Percentiles rank a stretch among this genome's conserved stretches.
Evolutionary conservation across 2,113 vertebrate species (phyloP).

Genomic region (Apeltes quadracus): DNA sequence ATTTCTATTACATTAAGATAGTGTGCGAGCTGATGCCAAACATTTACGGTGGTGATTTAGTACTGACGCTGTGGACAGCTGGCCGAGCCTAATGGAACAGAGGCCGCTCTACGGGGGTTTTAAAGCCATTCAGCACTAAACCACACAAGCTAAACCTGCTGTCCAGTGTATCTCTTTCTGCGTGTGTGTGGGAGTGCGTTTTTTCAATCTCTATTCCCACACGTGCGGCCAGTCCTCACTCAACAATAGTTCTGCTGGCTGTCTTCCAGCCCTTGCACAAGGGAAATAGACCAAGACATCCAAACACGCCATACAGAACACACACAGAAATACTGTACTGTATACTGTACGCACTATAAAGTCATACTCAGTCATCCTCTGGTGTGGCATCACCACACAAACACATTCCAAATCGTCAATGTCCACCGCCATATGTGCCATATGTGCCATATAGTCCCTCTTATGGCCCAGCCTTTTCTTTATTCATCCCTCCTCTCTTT

Average conservation of each 20-base stretch:
- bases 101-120: slow-evolving; percentile 49
- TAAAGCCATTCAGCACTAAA: slow-evolving; percentile 54
- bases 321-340: background rate
- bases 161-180: background rate
- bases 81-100: slow-evolving; percentile 54
- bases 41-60: slow-evolving; percentile 42
- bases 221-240: slow-evolving; percentile 64
- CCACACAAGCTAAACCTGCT: slow-evolving; percentile 48
- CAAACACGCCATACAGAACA: slow-evolving; percentile 23
- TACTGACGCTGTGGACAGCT: slow-evolving; percentile 60
- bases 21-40: slow-evolving; percentile 29
- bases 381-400: slow-evolving; percentile 25
- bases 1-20: slow-evolving; percentile 35
- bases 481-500: slow-evolving; percentile 22
- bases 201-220: slow-evolving; percentile 59
- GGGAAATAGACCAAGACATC: slow-evolving; percentile 60
- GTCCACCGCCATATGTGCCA: slow-evolving; percentile 54
- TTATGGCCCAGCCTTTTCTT: slow-evolving; percentile 44
- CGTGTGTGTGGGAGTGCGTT: slow-evolving; percentile 6
- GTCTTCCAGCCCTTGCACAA: slow-evolving; percentile 39
- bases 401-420: slow-evolving; percentile 37
- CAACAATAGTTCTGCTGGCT: slow-evolving; percentile 67
- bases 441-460: slow-evolving; percentile 18
- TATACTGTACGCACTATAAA: background rate
- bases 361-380: background rate